A percentile compares a stretch with the other conserved stretches of the same genome.
These are phyloP conservation scores for Smithornis capensis DNA, from an alignment of 2,113 vertebrate species.

Conservation along the genomic window DNA sequence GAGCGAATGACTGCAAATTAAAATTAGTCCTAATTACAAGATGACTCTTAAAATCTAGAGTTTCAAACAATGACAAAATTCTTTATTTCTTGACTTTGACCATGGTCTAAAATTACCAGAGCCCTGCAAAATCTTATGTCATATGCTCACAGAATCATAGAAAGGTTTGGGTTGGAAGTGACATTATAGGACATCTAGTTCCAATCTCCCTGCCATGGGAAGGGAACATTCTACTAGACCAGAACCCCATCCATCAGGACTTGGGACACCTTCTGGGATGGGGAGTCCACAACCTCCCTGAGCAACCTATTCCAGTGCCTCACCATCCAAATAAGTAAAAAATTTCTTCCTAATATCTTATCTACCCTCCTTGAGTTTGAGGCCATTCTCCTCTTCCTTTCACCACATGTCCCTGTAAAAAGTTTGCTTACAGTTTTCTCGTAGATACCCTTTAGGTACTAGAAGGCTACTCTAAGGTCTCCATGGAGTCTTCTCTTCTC, in stretches of 20 bases:
- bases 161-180: neutral
- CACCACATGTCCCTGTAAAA: neutral
- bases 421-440: neutral
- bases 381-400: neutral
- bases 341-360: neutral
- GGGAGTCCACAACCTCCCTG: neutral
- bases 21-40: neutral
- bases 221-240: neutral
- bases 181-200: neutral
- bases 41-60: neutral
- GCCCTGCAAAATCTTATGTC: neutral
- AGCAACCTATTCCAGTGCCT: neutral
- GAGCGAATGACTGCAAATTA: neutral
- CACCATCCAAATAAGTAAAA: neutral
- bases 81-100: neutral
- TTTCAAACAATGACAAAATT: neutral
- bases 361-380: neutral
- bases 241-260: neutral
- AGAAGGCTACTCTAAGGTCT: neutral
- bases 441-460: neutral
- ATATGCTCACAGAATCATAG: neutral
- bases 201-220: neutral
- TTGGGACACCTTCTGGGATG: neutral
- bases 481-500: neutral
- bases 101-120: neutral